Conservation (phyloP, 1,140 invertebrate genomes). For the Chironomus tepperi region DNA sequence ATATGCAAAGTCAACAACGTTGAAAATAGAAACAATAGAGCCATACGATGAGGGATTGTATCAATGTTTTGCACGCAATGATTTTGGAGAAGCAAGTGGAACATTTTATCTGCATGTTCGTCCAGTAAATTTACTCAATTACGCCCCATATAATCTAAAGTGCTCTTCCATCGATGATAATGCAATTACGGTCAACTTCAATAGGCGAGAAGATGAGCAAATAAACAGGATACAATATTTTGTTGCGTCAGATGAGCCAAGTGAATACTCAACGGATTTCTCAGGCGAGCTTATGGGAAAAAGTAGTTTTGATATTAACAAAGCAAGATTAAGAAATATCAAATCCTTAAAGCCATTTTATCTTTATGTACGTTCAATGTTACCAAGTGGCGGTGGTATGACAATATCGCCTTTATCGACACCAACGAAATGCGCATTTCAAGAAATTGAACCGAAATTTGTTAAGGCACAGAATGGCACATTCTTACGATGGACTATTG, state of each 20-base stretch:
- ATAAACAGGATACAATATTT: constrained; percentile 2
- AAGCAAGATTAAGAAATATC: constrained; percentile 25
- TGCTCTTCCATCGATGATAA: constrained; percentile 39
- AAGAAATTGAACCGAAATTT: constrained; percentile 34
- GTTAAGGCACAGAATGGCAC: not conserved
- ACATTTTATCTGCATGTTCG: constrained; percentile 33
- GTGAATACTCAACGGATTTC: not conserved
- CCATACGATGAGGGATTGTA: constrained; percentile 38
- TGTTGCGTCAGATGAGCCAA: not conserved
- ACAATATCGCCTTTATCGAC: constrained; percentile 31
- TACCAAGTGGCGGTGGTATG: constrained; percentile 25
- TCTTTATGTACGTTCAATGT: constrained; percentile 34
- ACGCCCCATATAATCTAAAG: constrained; percentile 34
- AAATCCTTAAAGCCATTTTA: constrained; percentile 37
- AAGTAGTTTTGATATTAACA: not conserved
- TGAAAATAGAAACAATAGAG: constrained; percentile 33
- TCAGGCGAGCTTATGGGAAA: not conserved
- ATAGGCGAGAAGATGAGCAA: constrained; percentile 28
- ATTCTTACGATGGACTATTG: constrained; percentile 22
- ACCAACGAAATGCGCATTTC: constrained; percentile 35
- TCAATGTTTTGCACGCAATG: constrained; percentile 38
- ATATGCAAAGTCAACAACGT: not conserved
- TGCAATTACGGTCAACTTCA: constrained; percentile 37
- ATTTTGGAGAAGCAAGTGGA: constrained; percentile 35
- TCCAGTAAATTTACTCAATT: constrained; percentile 28